Evolutionary conservation across 2,797 vertebrate genomes (phyloP), one percentile per base, ranked within the genome.

Genomic region (Gadopsis bispinosus): DNA sequence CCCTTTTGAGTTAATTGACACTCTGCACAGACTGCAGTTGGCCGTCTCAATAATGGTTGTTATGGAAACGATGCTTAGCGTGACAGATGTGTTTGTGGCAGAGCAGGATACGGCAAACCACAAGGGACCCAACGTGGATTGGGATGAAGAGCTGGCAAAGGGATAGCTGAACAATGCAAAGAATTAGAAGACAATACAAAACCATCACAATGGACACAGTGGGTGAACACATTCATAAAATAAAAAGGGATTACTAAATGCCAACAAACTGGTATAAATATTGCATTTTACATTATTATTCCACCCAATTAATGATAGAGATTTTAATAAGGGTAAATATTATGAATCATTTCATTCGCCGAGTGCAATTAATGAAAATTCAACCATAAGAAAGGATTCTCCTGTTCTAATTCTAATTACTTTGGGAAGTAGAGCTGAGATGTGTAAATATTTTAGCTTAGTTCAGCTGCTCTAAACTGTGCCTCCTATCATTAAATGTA

Each of bases 1-100:
- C 56, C 81, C 56, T 77, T 85, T 64, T 73, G 68, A 89, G 86
- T 88, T 87, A 86, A 90, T 90, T 73, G 88, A 90, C 84, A 80
- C 81, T 55, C 61, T 61, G 79, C 66, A 59, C 85, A 83, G 80
- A 80, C 91, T 65, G 85, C 70, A 50, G 81, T 80, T 73, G 79
- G 81, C 80, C 20, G 48, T 84, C 87, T 89, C 77, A 67, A 73
- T 87, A 85, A 75, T 73, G 80, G 93, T 94, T 91, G 91, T 87
- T 83, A 94, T 94, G 92, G 93, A 93, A 92, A 94, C 92, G 58
- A 74, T 58, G 88, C 84, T 85, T 56, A 79, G 85, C 64, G 81
- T 79, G 91, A 93, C 91, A 93, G 91, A 92, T 93, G 92, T 75
- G 82, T 85, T 83, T 81, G 80, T 75, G 88, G 84, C 65, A 50